Evolutionary conservation across 2,797 vertebrate genomes (phyloP), one percentile per base, ranked within the genome.

Genomic region (Brachyrhaphis roseni): DNA sequence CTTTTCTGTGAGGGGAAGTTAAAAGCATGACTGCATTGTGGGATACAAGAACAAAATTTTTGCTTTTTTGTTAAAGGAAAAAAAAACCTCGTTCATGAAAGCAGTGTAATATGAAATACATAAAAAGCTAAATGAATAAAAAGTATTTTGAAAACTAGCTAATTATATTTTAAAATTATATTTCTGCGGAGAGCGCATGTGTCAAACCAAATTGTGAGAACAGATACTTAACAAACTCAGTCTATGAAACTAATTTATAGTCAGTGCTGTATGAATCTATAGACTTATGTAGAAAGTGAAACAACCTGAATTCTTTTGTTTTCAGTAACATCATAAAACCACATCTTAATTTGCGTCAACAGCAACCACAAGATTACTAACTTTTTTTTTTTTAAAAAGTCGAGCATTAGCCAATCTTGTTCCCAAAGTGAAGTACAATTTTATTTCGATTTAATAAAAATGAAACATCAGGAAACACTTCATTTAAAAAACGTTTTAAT

Each of bases 1-100:
- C 83, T 84, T 81, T 77, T 78, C 76, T 78, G 57, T 2, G 66
- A 78, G 88, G 86, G 92, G 94, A 94, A 95, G 93, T 95, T 57
- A 62, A 87, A 84, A 84, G 59, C 34, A 77, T 81, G 83, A 82
- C 83, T 91, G 45, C 85, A 36, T 74, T 28, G 46, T 59, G 66
- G 46, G 34, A 76, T 59, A 51, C 5, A 3, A 84, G 2, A 47
- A 43, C 34, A 79, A 70, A 31, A 28, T 1, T 59, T 31, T 59
- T n/a, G 3, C 23, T 55, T 55, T 55, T 26, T 11, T 4, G 8
- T 4, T n/a, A n/a, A 55, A 11, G 10, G 23, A 28, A 43, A n/a
- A 28, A 57, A 57, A 43, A 28, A 18, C 4, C 0, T 34, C 76
- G 8, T 77, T 16, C 7, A 16, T 57, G 8, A 43, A 57, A 57